Evolutionary conservation across 2,113 vertebrate genomes (phyloP), one percentile per base, ranked within the genome.

Genomic region (Sebastes fasciatus): DNA sequence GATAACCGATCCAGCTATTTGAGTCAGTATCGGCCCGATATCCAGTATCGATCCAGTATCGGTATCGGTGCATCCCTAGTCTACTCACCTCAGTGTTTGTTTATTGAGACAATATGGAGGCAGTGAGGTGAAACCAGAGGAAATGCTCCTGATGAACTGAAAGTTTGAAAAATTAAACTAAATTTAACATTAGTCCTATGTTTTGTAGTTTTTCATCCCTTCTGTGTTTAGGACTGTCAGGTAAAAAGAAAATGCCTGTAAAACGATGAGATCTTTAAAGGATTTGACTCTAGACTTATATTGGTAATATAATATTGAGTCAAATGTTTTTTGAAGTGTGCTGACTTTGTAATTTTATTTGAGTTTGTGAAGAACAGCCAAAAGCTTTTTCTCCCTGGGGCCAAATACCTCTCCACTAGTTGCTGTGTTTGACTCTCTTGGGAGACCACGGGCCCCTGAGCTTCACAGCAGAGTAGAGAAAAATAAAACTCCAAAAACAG

Each of bases 371-470:
- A n/a, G 34, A 46, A 4, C 61, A 60, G 40, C 16, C 45, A 65
- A 23, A 40, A n/a, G 64, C 58, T 69, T 74, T n/a, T n/a, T 42
- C 3, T 83, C 19, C 87, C 78, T 13, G 13, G 79, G 65, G 82
- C 9, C 69, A 81, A 73, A 88, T 86, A 77, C 82, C 73, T 86
- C 17, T 69, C 45, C n/a, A 61, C 8, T 13, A 61, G 73, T 14
- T 66, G 76, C 74, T 85, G 34, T 73, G 40, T 77, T 63, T 72
- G 51, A n/a, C 26, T 58, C 21, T 11, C 19, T 14, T 34, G 49
- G 10, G 74, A 16, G 26, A 57, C 5, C 6, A 3, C 57, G 60
- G 74, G 60, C 40, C 70, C 43, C 74, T 76, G 75, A 80, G 40
- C 45, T 64, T 12, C 6, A 19, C 19, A 40, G 13, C 61, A 75